Conservation (phyloP, 2,888 invertebrate genomes). For the Caenorhabditis sp. region DNA sequence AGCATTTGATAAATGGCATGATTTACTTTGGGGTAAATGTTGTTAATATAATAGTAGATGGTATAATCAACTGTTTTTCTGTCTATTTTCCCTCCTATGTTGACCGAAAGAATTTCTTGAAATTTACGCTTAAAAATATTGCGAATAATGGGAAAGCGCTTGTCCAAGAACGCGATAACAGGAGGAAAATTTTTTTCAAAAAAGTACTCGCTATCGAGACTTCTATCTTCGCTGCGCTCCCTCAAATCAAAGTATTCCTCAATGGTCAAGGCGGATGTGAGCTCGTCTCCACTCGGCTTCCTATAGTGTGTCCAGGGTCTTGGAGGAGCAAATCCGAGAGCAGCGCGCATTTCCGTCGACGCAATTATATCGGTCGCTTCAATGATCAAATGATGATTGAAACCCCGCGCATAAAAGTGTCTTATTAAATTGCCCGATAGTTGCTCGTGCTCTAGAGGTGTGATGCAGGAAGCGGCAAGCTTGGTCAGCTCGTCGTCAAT, state of each 20-base stretch:
- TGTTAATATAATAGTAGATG: slow-evolving; percentile 11
- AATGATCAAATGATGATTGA: slow-evolving; percentile 13
- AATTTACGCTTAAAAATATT: slow-evolving; percentile 24
- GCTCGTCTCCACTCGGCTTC: slow-evolving; percentile 17
- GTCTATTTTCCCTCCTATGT: slow-evolving; percentile 7
- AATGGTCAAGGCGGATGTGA: slow-evolving; percentile 22
- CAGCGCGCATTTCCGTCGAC: slow-evolving; percentile 18
- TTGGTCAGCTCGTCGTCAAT: slow-evolving; percentile 23
- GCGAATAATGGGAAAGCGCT: slow-evolving; percentile 31
- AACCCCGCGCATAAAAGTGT: slow-evolving; percentile 7
- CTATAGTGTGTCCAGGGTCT: slow-evolving; percentile 20
- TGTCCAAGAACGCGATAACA: slow-evolving; percentile 30
- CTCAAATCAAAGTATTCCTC: slow-evolving; percentile 32
- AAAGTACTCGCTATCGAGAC: slow-evolving; percentile 26
- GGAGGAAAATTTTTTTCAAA: slow-evolving; percentile 20
- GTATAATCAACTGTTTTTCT: slow-evolving; percentile 22
- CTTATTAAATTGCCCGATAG: slow-evolving; percentile 26
- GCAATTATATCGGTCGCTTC: slow-evolving; percentile 16
- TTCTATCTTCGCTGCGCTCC: slow-evolving; percentile 18
- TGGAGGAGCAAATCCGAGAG: slow-evolving; percentile 21
- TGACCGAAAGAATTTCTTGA: slow-evolving; percentile 5
- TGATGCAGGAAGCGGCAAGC: slow-evolving; percentile 28
- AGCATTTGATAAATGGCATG: slow-evolving; percentile 1
- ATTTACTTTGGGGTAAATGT: not conserved
- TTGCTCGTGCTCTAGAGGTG: slow-evolving; percentile 19